phyloP scores from a whole-genome alignment of 2,888 invertebrate genomes.

The Drosophila histrio region DNA sequence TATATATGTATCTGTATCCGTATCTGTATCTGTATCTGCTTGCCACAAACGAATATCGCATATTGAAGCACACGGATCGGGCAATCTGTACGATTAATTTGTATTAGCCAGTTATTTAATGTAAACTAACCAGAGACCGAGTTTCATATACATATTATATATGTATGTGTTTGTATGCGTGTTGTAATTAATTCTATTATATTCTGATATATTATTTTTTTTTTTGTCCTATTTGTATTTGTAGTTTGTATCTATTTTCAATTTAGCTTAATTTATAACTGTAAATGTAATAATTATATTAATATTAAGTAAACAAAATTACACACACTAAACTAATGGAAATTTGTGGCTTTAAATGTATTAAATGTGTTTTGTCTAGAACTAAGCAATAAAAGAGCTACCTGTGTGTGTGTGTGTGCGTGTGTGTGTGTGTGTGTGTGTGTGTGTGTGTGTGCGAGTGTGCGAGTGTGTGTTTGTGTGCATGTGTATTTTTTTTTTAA shows the following conservation, averaged over 20 bases:
- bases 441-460: neutral
- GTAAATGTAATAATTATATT: conserved; percentile 15
- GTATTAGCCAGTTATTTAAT: conserved; percentile 26
- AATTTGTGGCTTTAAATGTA: conserved; percentile 68
- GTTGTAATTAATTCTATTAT: conserved; percentile 16
- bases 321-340: conserved; percentile 41
- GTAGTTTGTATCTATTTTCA: conserved; percentile 26
- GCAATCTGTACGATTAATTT: conserved; percentile 19
- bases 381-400: conserved; percentile 26
- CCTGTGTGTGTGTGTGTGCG: neutral
- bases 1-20: neutral
- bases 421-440: neutral
- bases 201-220: neutral
- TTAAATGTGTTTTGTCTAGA: conserved; percentile 34
- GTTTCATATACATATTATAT: conserved; percentile 29
- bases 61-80: conserved; percentile 5
- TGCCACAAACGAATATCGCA: neutral
- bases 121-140: conserved; percentile 5
- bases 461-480: neutral
- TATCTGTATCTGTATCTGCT: neutral
- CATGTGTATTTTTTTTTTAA: conserved; percentile 16
- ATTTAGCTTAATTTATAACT: conserved; percentile 37
- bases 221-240: conserved; percentile 7
- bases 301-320: conserved; percentile 36
- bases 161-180: conserved; percentile 20